phyloP scores from a whole-genome alignment of 2,888 invertebrate species.

The Lydus trimaculatus region DNA sequence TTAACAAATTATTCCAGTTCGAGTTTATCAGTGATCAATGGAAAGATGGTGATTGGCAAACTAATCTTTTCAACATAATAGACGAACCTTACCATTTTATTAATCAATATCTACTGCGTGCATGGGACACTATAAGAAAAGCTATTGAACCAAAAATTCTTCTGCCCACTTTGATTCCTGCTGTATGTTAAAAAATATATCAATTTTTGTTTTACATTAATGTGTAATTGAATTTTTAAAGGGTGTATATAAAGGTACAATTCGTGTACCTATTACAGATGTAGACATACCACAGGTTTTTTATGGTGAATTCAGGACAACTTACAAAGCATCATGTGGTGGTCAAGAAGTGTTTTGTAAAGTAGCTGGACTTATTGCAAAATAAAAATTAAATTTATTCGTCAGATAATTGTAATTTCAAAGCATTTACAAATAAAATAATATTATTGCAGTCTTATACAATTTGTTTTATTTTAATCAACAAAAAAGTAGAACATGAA shows the following conservation, averaged over 20 bases:
- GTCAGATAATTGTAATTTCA: too few species aligned
- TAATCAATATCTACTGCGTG: background rate
- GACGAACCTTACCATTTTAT: background rate
- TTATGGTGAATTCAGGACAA: constrained; percentile 4
- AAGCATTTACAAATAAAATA: background rate
- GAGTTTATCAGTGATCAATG: constrained; percentile 1
- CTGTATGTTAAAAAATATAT: background rate
- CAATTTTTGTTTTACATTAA: background rate
- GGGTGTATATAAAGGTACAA: background rate
- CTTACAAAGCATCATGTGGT: background rate
- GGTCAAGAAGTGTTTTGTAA: background rate
- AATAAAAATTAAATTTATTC: background rate
- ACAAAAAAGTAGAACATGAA: too few species aligned
- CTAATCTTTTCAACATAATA: background rate
- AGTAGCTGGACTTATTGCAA: background rate
- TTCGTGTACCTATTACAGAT: background rate
- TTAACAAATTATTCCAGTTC: too few species aligned
- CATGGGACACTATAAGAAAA: background rate
- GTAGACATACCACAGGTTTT: background rate
- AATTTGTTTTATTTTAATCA: background rate
- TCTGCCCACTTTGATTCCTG: background rate
- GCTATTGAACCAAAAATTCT: background rate
- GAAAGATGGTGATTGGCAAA: constrained; percentile 7
- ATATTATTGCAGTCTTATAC: background rate
- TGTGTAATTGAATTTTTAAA: background rate